These are phyloP conservation scores for Microcebus ravelobensis DNA, from an alignment of 2,113 vertebrate species.

Conservation along the genomic window DNA sequence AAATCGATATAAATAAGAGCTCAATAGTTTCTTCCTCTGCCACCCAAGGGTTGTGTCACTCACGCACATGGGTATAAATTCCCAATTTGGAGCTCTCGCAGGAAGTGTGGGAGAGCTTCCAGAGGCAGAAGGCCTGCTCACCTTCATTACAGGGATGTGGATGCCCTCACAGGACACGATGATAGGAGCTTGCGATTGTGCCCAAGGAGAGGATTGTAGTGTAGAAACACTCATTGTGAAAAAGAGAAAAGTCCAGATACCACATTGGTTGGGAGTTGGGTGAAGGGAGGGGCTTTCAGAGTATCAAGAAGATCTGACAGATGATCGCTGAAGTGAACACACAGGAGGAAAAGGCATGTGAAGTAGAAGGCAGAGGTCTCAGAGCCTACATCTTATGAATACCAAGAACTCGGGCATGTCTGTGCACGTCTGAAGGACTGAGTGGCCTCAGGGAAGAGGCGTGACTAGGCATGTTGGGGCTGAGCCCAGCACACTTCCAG, in stretches of 20 bases:
- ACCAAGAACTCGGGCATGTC: background rate
- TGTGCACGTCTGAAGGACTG: background rate
- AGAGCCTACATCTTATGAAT: background rate
- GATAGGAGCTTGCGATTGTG: no score
- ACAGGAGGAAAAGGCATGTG: background rate
- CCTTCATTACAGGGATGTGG: background rate
- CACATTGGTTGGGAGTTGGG: background rate
- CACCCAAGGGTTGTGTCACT: background rate
- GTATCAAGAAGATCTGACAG: background rate
- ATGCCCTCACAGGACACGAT: background rate
- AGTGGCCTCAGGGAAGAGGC: background rate
- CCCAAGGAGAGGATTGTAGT: background rate
- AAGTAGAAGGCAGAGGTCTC: background rate
- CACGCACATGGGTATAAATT: background rate
- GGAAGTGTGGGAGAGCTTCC: background rate
- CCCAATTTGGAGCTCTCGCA: background rate
- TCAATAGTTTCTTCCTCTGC: background rate
- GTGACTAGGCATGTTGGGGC: background rate
- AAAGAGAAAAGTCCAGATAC: background rate
- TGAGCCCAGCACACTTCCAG: background rate
- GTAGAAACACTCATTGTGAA: background rate
- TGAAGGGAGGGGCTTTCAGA: background rate
- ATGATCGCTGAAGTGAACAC: background rate
- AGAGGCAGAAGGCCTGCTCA: background rate
- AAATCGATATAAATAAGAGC: background rate